Evolutionary conservation across 2,888 invertebrate genomes (phyloP).

Genomic region (Pseudolycoriella hygida): DNA sequence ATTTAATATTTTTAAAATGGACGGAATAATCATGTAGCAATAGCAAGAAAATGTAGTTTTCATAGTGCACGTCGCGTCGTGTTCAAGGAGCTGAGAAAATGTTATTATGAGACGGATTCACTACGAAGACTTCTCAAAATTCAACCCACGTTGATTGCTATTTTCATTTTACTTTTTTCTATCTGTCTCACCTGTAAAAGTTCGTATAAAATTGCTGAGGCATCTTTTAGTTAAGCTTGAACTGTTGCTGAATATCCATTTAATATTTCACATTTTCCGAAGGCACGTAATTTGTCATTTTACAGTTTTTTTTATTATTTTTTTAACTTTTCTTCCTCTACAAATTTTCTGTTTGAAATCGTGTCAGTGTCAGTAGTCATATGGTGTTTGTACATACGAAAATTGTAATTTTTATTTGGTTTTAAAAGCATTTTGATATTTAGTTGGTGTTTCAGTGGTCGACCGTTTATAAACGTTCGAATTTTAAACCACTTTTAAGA

Average conservation of each 20-base stretch:
- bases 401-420: too few relatives aligned
- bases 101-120: too few relatives aligned
- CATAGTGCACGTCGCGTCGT: background rate
- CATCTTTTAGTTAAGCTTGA: conserved; percentile 3
- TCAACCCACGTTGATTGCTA: conserved; percentile 4
- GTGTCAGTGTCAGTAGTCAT: background rate
- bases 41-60: background rate
- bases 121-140: background rate
- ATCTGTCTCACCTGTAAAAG: conserved; percentile 3
- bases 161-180: conserved; percentile 2
- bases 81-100: background rate
- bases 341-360: too few relatives aligned
- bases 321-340: background rate
- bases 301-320: background rate
- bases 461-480: too few relatives aligned
- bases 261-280: background rate
- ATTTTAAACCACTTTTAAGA: too few relatives aligned
- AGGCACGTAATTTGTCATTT: background rate
- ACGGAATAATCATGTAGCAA: background rate
- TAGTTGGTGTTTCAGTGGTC: too few relatives aligned
- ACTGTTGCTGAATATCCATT: conserved; percentile 1
- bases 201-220: conserved; percentile 1
- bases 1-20: too few relatives aligned
- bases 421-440: too few relatives aligned
- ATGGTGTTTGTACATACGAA: too few relatives aligned